Percentiles rank a stretch among this genome's conserved stretches.
Evolutionary conservation across 2,888 invertebrate species (phyloP).

Genomic region (Sphaerophoria taeniata): DNA sequence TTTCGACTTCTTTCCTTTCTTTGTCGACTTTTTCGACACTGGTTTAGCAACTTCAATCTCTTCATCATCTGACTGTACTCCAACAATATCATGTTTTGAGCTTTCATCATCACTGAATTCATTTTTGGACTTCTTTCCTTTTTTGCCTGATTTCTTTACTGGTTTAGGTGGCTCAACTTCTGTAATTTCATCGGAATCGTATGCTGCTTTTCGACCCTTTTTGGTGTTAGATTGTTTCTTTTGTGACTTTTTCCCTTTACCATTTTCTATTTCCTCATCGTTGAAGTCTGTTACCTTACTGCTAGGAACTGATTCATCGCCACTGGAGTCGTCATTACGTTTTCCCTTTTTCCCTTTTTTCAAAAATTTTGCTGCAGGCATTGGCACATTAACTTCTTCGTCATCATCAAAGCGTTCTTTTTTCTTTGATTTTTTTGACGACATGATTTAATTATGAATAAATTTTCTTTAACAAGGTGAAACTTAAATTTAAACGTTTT

Average conservation of each 20-base stretch:
- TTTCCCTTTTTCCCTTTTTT: conserved; percentile 79
- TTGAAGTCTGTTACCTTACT: conserved; percentile 75
- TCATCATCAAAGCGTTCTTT: conserved; percentile 79
- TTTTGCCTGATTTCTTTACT: conserved; percentile 72
- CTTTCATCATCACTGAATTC: conserved; percentile 80
- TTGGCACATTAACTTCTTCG: conserved; percentile 75
- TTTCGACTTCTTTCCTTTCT: conserved; percentile 68
- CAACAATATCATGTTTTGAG: not conserved
- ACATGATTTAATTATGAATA: conserved; percentile 68
- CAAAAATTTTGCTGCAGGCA: conserved; percentile 75
- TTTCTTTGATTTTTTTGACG: conserved; percentile 78
- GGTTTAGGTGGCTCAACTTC: conserved; percentile 52
- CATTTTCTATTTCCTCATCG: conserved; percentile 81
- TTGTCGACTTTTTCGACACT: conserved; percentile 69
- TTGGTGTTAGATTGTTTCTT: conserved; percentile 76
- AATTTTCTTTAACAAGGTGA: not conserved
- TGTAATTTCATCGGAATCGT: conserved; percentile 71
- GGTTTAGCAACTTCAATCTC: conserved; percentile 60
- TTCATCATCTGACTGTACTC: conserved; percentile 54
- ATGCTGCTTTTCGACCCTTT: conserved; percentile 76
- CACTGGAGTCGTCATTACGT: conserved; percentile 84
- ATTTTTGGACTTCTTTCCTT: conserved; percentile 61
- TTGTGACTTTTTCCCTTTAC: conserved; percentile 76
- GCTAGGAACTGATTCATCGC: conserved; percentile 82
- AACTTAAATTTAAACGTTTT: conserved; percentile 27